Percentiles rank a stretch among this genome's conserved stretches.
phyloP scores from a whole-genome alignment of 64 coral and sea anemone species.

The Porites lutea region DNA sequence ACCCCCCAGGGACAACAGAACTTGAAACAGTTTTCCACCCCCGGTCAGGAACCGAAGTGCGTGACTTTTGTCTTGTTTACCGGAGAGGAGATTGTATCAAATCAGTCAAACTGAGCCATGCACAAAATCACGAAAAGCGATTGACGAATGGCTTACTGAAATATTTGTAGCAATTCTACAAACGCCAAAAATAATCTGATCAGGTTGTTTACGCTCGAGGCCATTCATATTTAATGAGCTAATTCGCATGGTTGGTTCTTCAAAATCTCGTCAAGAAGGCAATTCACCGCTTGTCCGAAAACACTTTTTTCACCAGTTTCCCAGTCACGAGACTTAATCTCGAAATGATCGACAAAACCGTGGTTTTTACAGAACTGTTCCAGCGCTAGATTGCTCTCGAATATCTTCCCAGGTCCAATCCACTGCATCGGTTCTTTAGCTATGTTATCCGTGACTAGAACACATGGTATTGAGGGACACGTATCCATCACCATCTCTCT shows the following conservation, averaged over 20 bases:
- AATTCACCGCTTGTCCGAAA: constrained; percentile 71
- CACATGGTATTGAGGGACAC: constrained; percentile 24
- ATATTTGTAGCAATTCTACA: too few species aligned
- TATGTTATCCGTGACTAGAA: constrained; percentile 70
- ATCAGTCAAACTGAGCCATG: too few species aligned
- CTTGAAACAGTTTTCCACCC: too few species aligned
- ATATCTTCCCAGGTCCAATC: constrained; percentile 58
- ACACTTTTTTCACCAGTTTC: constrained; percentile 75
- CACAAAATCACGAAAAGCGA: too few species aligned
- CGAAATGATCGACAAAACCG: constrained; percentile 58
- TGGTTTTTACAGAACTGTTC: constrained; percentile 65
- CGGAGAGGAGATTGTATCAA: too few species aligned
- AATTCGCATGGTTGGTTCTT: background rate
- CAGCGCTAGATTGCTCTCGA: constrained; percentile 64
- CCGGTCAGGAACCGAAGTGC: too few species aligned
- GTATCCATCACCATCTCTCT: constrained; percentile 48
- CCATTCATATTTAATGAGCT: background rate
- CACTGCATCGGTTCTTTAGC: constrained; percentile 36
- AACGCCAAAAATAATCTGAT: too few species aligned
- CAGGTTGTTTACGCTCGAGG: too few species aligned
- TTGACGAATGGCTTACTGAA: too few species aligned
- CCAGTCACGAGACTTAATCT: constrained; percentile 70
- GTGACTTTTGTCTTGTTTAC: too few species aligned
- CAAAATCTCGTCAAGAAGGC: constrained; percentile 54
- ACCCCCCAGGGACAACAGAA: too few species aligned